Base-by-base conservation (phyloP, 2,888 invertebrate species). In the Ophion ellenae region DNA sequence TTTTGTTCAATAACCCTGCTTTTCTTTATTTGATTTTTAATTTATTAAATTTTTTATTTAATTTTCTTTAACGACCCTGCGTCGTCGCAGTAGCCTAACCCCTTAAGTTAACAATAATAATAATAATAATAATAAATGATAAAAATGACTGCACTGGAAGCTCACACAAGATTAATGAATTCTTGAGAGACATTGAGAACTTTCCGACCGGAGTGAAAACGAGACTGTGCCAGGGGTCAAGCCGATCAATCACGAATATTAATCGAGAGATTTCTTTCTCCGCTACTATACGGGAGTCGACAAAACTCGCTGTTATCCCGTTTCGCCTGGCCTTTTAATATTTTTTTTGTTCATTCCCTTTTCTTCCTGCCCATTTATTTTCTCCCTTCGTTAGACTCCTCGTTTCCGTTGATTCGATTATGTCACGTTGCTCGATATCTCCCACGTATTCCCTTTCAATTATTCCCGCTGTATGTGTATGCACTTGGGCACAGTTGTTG, bases 351-450 rank as follows among this genome's bases (percentile, higher is more conserved):
- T 20, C 14, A n/a, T 66, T 32, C 11, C 66, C 17, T 74, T 74
- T 40, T 9, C 59, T 45, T 61, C 14, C 40, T 40, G 17, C 74
- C 61, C 61, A 47, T 47, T 47, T 14, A 67, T 67, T 67, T 40
- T 40, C 53, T 47, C 28, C 53, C 28, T 57, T 14, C 57, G 5
- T 28, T 45, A 64, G 11, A 53, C 76, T 67, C 40, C 36, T 67
- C 36, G 57, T 57, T 74, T n/a, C n/a, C 73, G n/a, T 71, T 59
- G 64, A 82, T 82, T 82, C 71, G 82, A 82, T 82, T 82, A 71
- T 66, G 76, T 53, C 53, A 40, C 53, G 36, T 24, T 70, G 66
- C 76, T 82, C 75, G 69, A 74, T 75, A 57, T 80, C 57, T 63
- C 74, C 70, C 63, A 64, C 71, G 70, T 40, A 73, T 57, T 20